Base-by-base conservation (phyloP, 2,888 invertebrate species). In the Flabesymbios commensalis region DNA sequence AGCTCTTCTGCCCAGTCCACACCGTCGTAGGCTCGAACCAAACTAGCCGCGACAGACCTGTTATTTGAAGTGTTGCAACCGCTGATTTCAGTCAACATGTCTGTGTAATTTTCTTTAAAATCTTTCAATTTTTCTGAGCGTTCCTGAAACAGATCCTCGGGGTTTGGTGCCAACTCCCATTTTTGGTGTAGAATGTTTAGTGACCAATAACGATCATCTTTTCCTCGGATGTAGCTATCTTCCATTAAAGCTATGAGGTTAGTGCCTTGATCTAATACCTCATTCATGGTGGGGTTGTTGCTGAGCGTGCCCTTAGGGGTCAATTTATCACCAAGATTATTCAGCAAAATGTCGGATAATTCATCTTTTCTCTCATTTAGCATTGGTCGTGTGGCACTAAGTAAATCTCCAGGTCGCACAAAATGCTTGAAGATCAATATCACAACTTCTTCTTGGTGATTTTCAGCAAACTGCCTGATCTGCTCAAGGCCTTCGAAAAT, bases 231-330 rank as follows among this genome's bases (percentile, higher is more conserved):
- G 53, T 53, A 53, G 10, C 5, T n/a, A 36, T 53, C 53, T 4
- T 7, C 14, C 55, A 55, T 55, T 10, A 55, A 3, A 5, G 24
- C 43, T 22, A 55, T 43, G 7, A 55, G 5, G 22, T 42, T 55
- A 7, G 28, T n/a, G 3, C 55, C 55, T 7, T 48, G 48, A 3
- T 22, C 39, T 24, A 57, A 24, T 17, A 57, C 19, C 26, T 57
- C 49, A 3, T 49, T 19, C 3, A 36, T 7, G 22, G 57, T 57
- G 4, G 57, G 57, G 57, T 57, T 57, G 4, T 22, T 24, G 19
- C 36, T 26, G 4, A 57, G 3, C 3, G 4, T 22, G 48, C 3
- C 26, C 7, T 24, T 7, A 3, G 49, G 48, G n/a, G n/a, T 36
- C 49, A 49, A 17, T 5, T 45, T 45, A 22, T 14, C 10, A 14